A percentile compares a stretch with the other conserved stretches of the same genome.
Conservation (phyloP, 2,797 vertebrate species). For the Melanotaenia pygmaea region DNA sequence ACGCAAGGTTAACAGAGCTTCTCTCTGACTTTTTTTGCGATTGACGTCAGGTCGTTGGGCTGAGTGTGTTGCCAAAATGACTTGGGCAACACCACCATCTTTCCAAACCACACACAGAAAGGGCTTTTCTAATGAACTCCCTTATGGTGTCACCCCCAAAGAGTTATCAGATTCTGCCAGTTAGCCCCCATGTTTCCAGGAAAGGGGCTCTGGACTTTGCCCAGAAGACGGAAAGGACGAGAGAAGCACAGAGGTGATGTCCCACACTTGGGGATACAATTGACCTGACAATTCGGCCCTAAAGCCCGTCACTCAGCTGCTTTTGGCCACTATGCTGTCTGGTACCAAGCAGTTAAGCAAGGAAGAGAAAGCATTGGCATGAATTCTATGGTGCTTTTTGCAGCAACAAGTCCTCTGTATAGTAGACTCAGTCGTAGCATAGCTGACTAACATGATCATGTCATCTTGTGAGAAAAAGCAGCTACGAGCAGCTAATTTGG, state of each 20-base stretch:
- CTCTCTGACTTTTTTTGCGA: slow-evolving; percentile 45
- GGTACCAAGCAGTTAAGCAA: slow-evolving; percentile 44
- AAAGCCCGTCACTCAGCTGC: slow-evolving; percentile 55
- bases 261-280: slow-evolving; percentile 58
- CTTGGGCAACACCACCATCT: slow-evolving; percentile 31
- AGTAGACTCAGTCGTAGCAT: slow-evolving; percentile 53
- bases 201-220: slow-evolving; percentile 60
- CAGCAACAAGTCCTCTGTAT: slow-evolving; percentile 32
- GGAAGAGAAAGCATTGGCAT: slow-evolving; percentile 41
- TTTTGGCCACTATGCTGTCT: slow-evolving; percentile 51
- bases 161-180: slow-evolving; percentile 59
- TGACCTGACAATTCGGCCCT: slow-evolving; percentile 49
- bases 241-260: slow-evolving; percentile 52
- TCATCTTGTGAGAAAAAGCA: slow-evolving; percentile 44
- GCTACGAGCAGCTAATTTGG: slow-evolving; percentile 59
- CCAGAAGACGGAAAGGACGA: slow-evolving; percentile 61
- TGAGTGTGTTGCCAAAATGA: slow-evolving; percentile 45
- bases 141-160: slow-evolving; percentile 63
- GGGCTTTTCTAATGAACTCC: slow-evolving; percentile 60
- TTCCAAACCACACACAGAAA: slow-evolving; percentile 53
- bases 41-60: slow-evolving; percentile 44
- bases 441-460: slow-evolving; percentile 48
- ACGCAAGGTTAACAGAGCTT: slow-evolving; percentile 49
- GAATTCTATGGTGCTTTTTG: slow-evolving; percentile 49
- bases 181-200: slow-evolving; percentile 56